Evolutionary conservation across 2,113 vertebrate species (phyloP), one percentile per base, ranked within the genome.

Genomic region (Callaeas wilsoni): DNA sequence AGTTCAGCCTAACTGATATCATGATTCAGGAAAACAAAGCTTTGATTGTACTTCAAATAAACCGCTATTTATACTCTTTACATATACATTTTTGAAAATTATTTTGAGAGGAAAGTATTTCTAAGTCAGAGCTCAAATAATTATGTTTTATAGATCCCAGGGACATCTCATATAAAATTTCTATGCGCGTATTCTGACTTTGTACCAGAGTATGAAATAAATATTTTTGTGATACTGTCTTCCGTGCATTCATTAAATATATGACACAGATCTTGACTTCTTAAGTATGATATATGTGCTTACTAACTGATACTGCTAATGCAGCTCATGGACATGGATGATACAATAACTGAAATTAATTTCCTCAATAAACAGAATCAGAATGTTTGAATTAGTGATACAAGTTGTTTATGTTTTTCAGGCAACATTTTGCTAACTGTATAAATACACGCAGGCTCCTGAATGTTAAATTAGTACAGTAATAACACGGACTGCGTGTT

Each of bases 351-450:
- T 67, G 23, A 76, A 76, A 70, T 32, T 85, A 91, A 90, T 60
- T 96, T 93, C 53, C 86, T 83, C 35, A 37, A 94, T 59, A 90
- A 95, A 88, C 55, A 94, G 70, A 89, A 89, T 78, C 57, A 84
- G 16, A 80, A 89, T 63, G 35, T 73, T 70, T 49, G 62, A 89
- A 79, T 93, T 85, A 85, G 65, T 25, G n/a, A 65, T 23, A 90
- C 23, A 87, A 90, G 33, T 75, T 85, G 55, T 76, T 94, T 65
- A 42, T 47, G 27, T 77, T 95, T 90, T 91, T 80, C 63, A 91
- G 85, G 23, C 70, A 94, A 50, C 30, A 91, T 94, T 96, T 91
- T 91, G 59, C 44, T 60, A 84, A 81, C 59, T 73, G 42, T 85
- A 90, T 65, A 89, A 97, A 93, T 47, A 77, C 53, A 73, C 37